Evolutionary conservation across 1,140 invertebrate genomes (phyloP).

Genomic region (Cotesia chilonis): DNA sequence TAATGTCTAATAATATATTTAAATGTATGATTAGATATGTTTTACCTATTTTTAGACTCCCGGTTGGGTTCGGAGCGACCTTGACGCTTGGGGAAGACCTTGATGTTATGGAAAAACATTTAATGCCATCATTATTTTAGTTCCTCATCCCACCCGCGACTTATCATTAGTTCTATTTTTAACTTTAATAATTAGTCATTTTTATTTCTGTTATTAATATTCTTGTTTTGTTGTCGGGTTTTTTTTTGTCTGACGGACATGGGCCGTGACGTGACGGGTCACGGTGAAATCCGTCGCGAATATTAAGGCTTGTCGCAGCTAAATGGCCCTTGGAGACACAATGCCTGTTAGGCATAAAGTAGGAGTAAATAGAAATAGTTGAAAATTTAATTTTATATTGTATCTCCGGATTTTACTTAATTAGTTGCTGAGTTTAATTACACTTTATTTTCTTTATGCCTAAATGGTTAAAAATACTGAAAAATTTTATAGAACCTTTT

Average conservation of each 20-base stretch:
- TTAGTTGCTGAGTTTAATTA: too few species aligned
- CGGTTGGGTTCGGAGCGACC: background rate
- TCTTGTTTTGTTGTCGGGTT: too few species aligned
- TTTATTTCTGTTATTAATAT: too few species aligned
- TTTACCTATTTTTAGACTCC: background rate
- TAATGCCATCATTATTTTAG: background rate
- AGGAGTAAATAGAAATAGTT: background rate
- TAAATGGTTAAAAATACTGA: too few species aligned
- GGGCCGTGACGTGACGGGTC: constrained; percentile 33
- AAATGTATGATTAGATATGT: background rate
- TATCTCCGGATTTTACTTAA: too few species aligned
- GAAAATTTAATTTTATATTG: too few species aligned
- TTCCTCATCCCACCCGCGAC: too few species aligned
- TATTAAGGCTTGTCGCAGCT: constrained; percentile 14
- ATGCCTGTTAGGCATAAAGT: constrained; percentile 1
- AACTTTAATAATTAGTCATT: too few species aligned
- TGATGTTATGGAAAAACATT: constrained; percentile 14
- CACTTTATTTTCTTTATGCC: too few species aligned
- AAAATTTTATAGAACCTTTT: too few species aligned
- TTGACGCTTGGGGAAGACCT: constrained; percentile 11
- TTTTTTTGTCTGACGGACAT: constrained; percentile 31
- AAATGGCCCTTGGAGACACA: constrained; percentile 31
- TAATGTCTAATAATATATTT: too few species aligned
- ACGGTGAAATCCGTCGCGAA: constrained; percentile 24
- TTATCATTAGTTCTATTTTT: too few species aligned